Percentiles rank a stretch among this genome's conserved stretches.
These are phyloP conservation scores for Menura novaehollandiae DNA, from an alignment of 2,113 vertebrate genomes.

Conservation along the genomic window DNA sequence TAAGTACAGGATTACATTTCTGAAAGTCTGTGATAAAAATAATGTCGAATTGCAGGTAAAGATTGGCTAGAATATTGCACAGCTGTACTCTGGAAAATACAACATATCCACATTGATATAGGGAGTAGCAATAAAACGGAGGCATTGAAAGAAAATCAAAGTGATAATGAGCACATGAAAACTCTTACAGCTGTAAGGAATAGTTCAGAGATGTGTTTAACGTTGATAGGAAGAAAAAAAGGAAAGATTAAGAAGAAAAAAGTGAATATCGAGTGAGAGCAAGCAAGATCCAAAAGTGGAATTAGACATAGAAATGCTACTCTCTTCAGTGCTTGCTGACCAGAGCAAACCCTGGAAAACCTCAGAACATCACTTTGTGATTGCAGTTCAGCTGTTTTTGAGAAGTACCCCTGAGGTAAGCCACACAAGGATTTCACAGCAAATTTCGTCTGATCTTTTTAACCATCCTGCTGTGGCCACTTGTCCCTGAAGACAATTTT, in stretches of 20 bases:
- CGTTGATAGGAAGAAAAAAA: not conserved
- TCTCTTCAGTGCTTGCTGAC: not conserved
- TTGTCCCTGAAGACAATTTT: not conserved
- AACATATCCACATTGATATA: not conserved
- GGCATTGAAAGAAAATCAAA: not conserved
- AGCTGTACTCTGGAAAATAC: not conserved
- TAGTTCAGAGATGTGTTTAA: not conserved
- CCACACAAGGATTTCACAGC: not conserved
- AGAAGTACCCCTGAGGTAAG: not conserved
- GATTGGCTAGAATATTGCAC: not conserved
- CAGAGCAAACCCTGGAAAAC: not conserved
- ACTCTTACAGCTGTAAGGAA: not conserved
- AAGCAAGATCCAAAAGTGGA: not conserved
- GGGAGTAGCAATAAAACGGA: not conserved
- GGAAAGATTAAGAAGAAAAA: not conserved
- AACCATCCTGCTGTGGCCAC: not conserved
- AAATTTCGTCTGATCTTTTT: not conserved
- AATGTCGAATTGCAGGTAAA: not conserved
- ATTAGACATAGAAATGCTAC: not conserved
- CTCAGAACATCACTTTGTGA: rapidly evolving
- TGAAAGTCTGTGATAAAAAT: not conserved
- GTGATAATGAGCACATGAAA: not conserved
- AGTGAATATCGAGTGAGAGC: not conserved
- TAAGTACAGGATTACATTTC: not conserved
- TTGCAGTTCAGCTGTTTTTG: not conserved